Evolutionary conservation across 1,140 invertebrate species (phyloP).

Genomic region (Bombus affinis): DNA sequence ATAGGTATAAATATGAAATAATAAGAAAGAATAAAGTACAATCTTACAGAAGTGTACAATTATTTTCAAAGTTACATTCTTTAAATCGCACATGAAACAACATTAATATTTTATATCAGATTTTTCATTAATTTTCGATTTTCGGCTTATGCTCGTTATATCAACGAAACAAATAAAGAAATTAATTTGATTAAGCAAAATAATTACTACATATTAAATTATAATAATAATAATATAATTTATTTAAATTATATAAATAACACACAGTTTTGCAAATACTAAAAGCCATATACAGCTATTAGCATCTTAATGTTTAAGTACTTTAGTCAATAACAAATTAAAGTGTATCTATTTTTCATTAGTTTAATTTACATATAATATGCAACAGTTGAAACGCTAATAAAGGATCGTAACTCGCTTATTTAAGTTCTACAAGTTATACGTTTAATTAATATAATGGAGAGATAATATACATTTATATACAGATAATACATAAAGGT

Average conservation of each 20-base stretch:
- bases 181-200: constrained; percentile 4
- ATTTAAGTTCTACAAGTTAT: not conserved
- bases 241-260: not conserved
- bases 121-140: not conserved
- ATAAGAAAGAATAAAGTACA: not conserved
- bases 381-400: not conserved
- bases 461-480: not conserved
- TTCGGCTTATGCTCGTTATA: not conserved
- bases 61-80: not conserved
- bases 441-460: not conserved
- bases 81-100: not conserved
- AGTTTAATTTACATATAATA: not conserved
- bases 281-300: not conserved
- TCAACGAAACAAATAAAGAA: not conserved
- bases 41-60: no score
- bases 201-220: not conserved
- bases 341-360: not conserved
- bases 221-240: not conserved
- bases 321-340: not conserved
- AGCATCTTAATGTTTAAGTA: not conserved
- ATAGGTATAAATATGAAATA: not conserved
- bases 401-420: not conserved
- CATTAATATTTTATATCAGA: not conserved
- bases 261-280: not conserved
- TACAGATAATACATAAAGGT: not conserved